Evolutionary conservation across 2,888 invertebrate species (phyloP), one percentile per base, ranked within the genome.

Genomic region (Muschampia plurimacula): DNA sequence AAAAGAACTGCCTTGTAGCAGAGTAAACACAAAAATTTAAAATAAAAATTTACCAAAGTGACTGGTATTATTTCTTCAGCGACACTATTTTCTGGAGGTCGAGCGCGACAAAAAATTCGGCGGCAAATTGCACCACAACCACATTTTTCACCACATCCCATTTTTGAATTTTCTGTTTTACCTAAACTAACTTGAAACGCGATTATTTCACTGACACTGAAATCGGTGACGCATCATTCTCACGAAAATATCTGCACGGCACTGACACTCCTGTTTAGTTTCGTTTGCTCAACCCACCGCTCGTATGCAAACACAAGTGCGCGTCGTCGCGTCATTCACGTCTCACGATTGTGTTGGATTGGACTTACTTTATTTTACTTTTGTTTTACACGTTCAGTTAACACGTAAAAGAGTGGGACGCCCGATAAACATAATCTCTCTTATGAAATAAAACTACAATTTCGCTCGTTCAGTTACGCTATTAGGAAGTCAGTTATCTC

Each of bases 61-160:
- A 88, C 83, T 67, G 87, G 88, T 73, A 83, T 79, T 62, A 81
- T 78, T 63, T 83, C 82, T 67, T 83, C 82, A 32, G 74, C 76
- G 60, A 80, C 82, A 75, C 79, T 78, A 75, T 76, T 79, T 60
- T 86, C 86, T 4, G 84, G 78, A 10, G 82, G 78, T 36, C 80
- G 82, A 39, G 81, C 76, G 74, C 90, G 88, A 80, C 92, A 92
- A 83, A 92, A 91, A 74, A 93, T 76, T 75, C 89, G 87, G 63
- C 88, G 87, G 78, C 93, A 93, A 77, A 91, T 85, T 41, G 87
- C 86, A 73, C 88, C 84, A 78, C 93, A 93, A 52, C 87, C 84
- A 78, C 92, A 91, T 80, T 83, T 85, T 74, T 83, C 84, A 57
- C 82, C 85, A 73, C 89, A 88, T 77, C 89, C 91, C 92, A 86